Evolutionary conservation across 2,888 invertebrate genomes (phyloP), one percentile per base, ranked within the genome.

Genomic region (Drosophila testacea): DNA sequence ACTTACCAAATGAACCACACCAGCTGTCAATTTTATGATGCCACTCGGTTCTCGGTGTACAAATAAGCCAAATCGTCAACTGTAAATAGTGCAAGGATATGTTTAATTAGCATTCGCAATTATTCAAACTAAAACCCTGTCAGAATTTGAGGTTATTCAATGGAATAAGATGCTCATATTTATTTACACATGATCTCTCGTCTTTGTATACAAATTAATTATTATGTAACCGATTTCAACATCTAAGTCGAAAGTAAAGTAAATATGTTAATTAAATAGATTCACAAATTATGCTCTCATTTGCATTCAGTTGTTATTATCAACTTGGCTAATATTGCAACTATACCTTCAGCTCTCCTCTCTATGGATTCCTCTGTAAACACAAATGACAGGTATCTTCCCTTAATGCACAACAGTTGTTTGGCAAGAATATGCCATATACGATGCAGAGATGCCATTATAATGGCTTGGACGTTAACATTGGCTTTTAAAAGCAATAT

Each of bases 391-490:
- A 42, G 48, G 38, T 36, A 28, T 6, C 36, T 7, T 7, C 28
- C 7, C 47, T 39, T 87, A 83, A 89, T 87, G 83, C 82, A 83
- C 60, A 74, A 68, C 59, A 61, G 56, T 51, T 71, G 81, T 87
- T 69, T 57, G 66, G 56, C 54, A 57, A 64, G 67, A 27, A 55
- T 41, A 34, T 41, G 39, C 51, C 52, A 38, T 59, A 51, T 11
- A 30, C 22, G n/a, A 9, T 32, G 41, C 22, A 30, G 36, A 47
- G 38, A 51, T 55, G 32, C 36, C 22, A 34, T 48, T 50, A 51
- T 70, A 54, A 69, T 79, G 68, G 50, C 50, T 39, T 47, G n/a
- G 59, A 63, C 47, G 67, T 63, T 56, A 69, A 57, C 68, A 72
- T 61, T 50, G 61, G 11, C 48, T 57, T 57, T 68, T 75, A 71